Base-by-base conservation (phyloP, 2,797 vertebrate species). In the Coilia nasus region DNA sequence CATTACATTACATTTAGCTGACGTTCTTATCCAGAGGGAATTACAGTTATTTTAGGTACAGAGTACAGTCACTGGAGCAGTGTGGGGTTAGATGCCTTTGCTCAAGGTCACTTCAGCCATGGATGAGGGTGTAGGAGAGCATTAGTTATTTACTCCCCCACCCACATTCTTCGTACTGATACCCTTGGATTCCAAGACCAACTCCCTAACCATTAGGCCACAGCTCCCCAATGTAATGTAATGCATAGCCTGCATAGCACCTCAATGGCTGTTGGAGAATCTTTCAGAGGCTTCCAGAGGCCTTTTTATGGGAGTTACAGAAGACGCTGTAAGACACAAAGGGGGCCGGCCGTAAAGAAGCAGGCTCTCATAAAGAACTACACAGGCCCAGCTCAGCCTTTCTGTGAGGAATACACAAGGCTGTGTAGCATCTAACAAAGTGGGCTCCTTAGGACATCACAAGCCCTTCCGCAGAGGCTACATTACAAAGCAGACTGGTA, bases 401-500 rank as follows among this genome's bases (percentile, higher is more conserved):
- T 75, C 67, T 17, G 28, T 75, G 15, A 75, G 67, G 31, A 75
- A 31, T 75, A 15, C 67, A 75, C 31, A 75, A 75, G 28, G 59
- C 15, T 35, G 46, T 25, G 11, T 11, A 85, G 62, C 41, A 56
- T 28, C 11, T 28, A 19, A 62, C 75, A 87, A 81, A 41, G 41
- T n/a, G 31, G 25, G 25, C 86, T 85, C 80, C n/a, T 57, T 46
- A 86, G 83, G 86, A 84, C 62, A 82, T n/a, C 47, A 44, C 82
- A 82, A 50, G 64, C 28, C 83, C 50, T 85, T 82, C 67, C 82
- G 9, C 23, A 82, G 84, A 59, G 80, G 54, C 50, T 50, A 96
- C 93, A 85, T 59, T 71, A 88, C 93, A 95, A 94, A 82, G 92
- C 83, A 93, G 92, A 90, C 87, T 93, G 92, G 89, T 90, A 94